These are phyloP conservation scores for Ischnura elegans DNA, from an alignment of 2,888 invertebrate species.

Conservation along the genomic window DNA sequence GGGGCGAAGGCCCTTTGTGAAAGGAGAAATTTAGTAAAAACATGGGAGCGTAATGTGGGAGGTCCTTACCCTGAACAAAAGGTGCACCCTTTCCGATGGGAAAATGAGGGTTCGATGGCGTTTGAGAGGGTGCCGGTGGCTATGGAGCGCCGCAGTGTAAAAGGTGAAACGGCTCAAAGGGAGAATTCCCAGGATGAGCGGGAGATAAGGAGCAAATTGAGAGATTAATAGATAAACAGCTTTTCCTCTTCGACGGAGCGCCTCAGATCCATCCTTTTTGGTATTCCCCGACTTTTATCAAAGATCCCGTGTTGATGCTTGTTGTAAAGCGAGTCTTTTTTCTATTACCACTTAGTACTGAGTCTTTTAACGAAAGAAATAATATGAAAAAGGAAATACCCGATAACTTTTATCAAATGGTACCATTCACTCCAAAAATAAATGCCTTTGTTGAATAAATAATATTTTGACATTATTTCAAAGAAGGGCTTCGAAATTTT, in stretches of 20 bases:
- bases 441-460: too few relatives aligned
- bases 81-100: neutral
- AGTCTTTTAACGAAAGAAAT: too few relatives aligned
- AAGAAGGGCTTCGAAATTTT: too few relatives aligned
- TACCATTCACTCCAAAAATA: too few relatives aligned
- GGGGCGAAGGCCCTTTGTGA: neutral
- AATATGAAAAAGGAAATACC: too few relatives aligned
- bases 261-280: neutral
- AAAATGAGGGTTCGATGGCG: neutral
- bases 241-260: neutral
- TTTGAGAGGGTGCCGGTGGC: neutral
- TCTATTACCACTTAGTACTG: too few relatives aligned
- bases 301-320: too few relatives aligned
- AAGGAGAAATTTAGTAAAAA: neutral
- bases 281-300: too few relatives aligned
- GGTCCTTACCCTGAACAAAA: neutral
- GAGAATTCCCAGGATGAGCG: neutral
- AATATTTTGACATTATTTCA: too few relatives aligned
- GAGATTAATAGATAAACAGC: conserved; percentile 25
- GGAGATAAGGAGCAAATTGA: neutral
- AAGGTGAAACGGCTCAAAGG: neutral
- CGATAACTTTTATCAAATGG: too few relatives aligned
- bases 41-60: neutral
- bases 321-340: too few relatives aligned
- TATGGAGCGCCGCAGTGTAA: neutral